A percentile compares a stretch with the other conserved stretches of the same genome.
phyloP scores from a whole-genome alignment of 1,140 invertebrate genomes.

The Macrocentrus cingulum region DNA sequence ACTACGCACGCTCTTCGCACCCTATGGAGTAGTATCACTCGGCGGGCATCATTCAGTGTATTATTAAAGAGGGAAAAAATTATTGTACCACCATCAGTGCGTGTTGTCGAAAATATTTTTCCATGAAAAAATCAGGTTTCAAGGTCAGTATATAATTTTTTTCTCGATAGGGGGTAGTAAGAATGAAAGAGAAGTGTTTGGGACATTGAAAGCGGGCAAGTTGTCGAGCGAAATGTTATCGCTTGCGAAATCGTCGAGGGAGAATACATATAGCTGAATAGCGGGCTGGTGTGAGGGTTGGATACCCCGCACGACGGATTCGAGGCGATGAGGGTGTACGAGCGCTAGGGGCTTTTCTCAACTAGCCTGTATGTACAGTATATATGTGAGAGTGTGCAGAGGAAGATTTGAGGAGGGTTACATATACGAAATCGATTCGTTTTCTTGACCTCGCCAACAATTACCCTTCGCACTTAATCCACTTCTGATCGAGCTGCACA shows the following conservation, averaged over 20 bases:
- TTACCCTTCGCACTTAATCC: constrained; percentile 17
- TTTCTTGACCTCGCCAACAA: constrained; percentile 55
- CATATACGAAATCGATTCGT: constrained; percentile 47
- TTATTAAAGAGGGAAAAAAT: neutral
- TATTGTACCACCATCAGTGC: no score
- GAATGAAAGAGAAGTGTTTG: constrained; percentile 31
- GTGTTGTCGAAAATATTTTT: no score
- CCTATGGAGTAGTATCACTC: constrained; percentile 40
- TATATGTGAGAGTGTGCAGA: constrained; percentile 28
- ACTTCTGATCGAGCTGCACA: no score
- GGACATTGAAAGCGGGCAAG: constrained; percentile 49
- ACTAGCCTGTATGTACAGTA: no score
- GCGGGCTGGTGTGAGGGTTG: no score
- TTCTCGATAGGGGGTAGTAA: constrained; percentile 2
- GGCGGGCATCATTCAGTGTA: constrained; percentile 35
- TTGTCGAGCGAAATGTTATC: constrained; percentile 57
- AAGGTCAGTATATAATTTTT: no score
- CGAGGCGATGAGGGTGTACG: no score
- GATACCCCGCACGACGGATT: no score
- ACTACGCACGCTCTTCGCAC: constrained; percentile 48
- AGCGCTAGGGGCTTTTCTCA: no score
- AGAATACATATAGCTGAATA: no score
- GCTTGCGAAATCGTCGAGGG: constrained; percentile 45
- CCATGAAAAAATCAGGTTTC: no score
- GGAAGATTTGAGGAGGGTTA: constrained; percentile 36